A percentile compares a stretch with the other conserved stretches of the same genome.
These are phyloP conservation scores for Gonatopus flavifemur DNA, from an alignment of 1,140 invertebrate genomes.

Conservation along the genomic window DNA sequence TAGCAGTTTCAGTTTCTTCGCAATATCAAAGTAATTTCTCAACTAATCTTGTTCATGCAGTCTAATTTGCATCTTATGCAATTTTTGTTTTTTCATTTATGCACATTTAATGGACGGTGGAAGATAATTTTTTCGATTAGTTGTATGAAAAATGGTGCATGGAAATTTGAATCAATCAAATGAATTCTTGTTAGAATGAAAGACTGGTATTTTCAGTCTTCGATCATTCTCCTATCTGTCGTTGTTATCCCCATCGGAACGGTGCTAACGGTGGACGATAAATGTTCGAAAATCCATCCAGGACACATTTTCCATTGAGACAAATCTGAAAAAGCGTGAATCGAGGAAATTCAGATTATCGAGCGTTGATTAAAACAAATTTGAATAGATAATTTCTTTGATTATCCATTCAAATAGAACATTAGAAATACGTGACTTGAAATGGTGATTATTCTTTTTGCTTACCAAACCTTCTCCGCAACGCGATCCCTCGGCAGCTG, in stretches of 20 bases:
- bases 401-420: neutral
- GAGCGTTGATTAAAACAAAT: neutral
- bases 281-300: conserved; percentile 17
- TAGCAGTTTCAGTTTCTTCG: too few species aligned
- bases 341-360: too few species aligned
- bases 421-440: neutral
- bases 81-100: neutral
- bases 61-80: neutral
- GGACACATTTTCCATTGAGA: conserved; percentile 13
- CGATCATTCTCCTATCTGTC: too few species aligned
- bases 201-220: too few species aligned
- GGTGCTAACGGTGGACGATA: too few species aligned
- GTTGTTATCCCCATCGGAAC: too few species aligned
- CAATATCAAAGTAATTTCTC: too few species aligned
- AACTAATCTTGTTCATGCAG: too few species aligned
- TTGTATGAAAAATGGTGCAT: neutral
- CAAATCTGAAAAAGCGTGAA: conserved; percentile 16
- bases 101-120: neutral
- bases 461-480: conserved; percentile 84
- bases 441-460: too few species aligned
- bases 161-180: neutral
- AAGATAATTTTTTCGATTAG: neutral
- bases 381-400: neutral
- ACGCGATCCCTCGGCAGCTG: conserved; percentile 88
- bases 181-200: neutral